phyloP scores from a whole-genome alignment of 1,140 invertebrate genomes.

The Papilio polytes region DNA sequence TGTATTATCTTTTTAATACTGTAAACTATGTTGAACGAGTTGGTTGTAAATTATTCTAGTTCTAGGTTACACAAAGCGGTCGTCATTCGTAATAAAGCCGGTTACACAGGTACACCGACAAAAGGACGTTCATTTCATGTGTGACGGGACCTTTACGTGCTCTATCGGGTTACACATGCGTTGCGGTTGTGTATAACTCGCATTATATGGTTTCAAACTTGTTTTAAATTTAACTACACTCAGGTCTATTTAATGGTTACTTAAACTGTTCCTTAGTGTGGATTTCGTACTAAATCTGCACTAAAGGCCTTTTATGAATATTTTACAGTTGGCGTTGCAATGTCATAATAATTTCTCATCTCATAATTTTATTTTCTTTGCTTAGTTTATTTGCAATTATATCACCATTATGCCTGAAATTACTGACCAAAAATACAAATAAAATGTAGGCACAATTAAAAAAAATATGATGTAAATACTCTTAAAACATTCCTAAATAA shows the following conservation, averaged over 20 bases:
- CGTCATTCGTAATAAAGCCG: conserved; percentile 49
- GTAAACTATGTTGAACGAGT: not conserved
- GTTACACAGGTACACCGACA: conserved; percentile 48
- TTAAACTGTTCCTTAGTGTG: too few relatives aligned
- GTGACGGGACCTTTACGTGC: conserved; percentile 42
- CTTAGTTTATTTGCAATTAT: conserved; percentile 2
- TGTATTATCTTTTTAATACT: not conserved
- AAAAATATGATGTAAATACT: conserved; percentile 15
- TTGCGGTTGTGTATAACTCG: not conserved
- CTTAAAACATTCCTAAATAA: conserved; percentile 57
- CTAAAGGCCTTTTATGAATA: not conserved
- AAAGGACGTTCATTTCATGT: conserved; percentile 41
- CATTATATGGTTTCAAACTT: conserved; percentile 18
- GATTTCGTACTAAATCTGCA: not conserved
- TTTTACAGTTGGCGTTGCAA: not conserved
- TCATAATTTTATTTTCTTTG: not conserved
- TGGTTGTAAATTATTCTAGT: conserved; percentile 16
- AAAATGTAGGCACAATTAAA: conserved; percentile 21
- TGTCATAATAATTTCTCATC: not conserved
- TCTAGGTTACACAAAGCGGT: conserved; percentile 40
- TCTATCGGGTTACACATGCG: conserved; percentile 39
- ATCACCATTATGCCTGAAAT: not conserved
- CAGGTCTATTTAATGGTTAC: not conserved
- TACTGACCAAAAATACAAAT: not conserved
- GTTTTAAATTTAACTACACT: not conserved